Percentiles rank a stretch among this genome's conserved stretches.
These are phyloP conservation scores for Camelus dromedarius DNA, from an alignment of 2,113 vertebrate genomes.

Conservation along the genomic window DNA sequence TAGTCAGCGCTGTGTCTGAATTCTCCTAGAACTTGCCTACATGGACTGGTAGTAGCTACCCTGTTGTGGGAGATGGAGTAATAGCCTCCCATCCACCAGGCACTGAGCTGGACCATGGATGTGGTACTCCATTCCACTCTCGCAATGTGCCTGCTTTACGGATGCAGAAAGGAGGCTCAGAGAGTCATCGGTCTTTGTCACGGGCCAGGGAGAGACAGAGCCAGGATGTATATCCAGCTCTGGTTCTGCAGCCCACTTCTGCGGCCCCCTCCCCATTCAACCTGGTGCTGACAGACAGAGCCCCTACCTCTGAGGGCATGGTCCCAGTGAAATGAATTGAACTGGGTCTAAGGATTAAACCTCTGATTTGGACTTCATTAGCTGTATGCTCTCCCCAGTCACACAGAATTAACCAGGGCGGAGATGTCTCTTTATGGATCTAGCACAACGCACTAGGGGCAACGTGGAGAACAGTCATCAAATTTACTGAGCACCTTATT, in stretches of 20 bases:
- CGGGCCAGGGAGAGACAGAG: background rate
- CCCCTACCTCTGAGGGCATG: background rate
- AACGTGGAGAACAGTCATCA: background rate
- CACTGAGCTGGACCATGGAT: too few species aligned
- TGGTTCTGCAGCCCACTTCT: background rate
- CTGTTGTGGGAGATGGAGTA: background rate
- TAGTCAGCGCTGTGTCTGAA: background rate
- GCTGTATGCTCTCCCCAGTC: background rate
- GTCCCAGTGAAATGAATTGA: background rate
- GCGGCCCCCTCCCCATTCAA: too few species aligned
- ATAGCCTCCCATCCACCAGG: background rate
- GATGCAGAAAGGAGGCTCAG: background rate
- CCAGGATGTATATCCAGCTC: background rate
- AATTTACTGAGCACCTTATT: background rate
- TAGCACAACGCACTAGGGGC: too few species aligned
- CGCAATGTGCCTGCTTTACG: background rate
- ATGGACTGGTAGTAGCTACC: fast-evolving
- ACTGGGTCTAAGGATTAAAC: background rate
- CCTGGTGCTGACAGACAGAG: background rate
- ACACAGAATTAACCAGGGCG: background rate
- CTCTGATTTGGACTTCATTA: background rate
- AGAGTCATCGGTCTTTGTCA: background rate
- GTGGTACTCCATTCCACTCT: background rate
- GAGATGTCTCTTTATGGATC: background rate
- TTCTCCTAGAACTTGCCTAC: background rate